These are phyloP conservation scores for Penaeus vannamei DNA, from an alignment of 1,140 invertebrate genomes.

Conservation along the genomic window DNA sequence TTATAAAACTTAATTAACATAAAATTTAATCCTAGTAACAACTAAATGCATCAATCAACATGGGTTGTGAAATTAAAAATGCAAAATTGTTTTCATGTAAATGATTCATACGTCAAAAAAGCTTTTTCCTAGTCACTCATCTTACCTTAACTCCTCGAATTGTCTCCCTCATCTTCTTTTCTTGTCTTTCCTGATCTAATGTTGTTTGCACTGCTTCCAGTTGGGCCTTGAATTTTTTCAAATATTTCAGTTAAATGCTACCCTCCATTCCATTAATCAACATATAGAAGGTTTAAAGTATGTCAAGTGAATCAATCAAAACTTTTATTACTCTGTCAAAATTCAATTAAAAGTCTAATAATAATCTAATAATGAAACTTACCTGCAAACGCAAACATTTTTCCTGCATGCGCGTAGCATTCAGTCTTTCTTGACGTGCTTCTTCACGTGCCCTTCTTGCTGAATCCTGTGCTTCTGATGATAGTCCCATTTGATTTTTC, in stretches of 20 bases:
- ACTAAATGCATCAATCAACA: too few relatives aligned
- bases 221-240: conserved; percentile 2
- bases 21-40: too few relatives aligned
- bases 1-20: too few relatives aligned
- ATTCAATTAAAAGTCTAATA: neutral
- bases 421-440: conserved; percentile 17
- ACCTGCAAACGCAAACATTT: conserved; percentile 38
- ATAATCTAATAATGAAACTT: neutral
- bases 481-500: neutral
- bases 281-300: neutral
- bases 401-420: conserved; percentile 3
- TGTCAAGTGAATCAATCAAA: neutral
- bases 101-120: neutral
- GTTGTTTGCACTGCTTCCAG: conserved; percentile 17
- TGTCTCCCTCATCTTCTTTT: conserved; percentile 10
- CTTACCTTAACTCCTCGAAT: conserved; percentile 33
- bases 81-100: neutral
- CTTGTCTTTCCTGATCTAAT: conserved; percentile 26
- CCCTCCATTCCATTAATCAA: neutral
- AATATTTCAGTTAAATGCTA: neutral
- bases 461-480: conserved; percentile 9
- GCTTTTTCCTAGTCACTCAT: neutral
- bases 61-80: neutral
- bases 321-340: too few relatives aligned
- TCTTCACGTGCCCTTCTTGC: conserved; percentile 24